Percentiles rank a stretch among this genome's conserved stretches.
phyloP scores from a whole-genome alignment of 2,888 invertebrate genomes.

The Aphidius colemani region DNA sequence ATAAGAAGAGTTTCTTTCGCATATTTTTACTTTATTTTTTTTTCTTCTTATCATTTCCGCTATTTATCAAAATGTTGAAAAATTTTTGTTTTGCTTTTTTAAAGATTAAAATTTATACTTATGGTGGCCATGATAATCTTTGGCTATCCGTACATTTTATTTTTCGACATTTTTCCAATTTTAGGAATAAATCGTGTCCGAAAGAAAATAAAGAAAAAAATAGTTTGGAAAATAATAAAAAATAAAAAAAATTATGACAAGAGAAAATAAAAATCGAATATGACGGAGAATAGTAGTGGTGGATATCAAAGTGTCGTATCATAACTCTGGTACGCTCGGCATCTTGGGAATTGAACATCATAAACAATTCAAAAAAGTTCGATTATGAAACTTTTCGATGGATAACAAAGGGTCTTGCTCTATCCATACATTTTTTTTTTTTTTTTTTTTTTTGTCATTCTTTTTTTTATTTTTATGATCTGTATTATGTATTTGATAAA shows the following conservation, averaged over 20 bases:
- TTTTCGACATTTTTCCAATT: slow-evolving; percentile 25
- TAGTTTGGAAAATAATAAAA: background rate
- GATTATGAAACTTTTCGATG: slow-evolving; percentile 56
- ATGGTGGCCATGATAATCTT: too few species aligned
- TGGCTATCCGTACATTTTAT: background rate
- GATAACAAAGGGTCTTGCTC: slow-evolving; percentile 23
- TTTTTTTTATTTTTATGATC: too few species aligned
- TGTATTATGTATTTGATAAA: background rate
- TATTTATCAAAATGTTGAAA: too few species aligned
- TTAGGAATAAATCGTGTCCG: slow-evolving; percentile 27
- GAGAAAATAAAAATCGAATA: slow-evolving; percentile 16
- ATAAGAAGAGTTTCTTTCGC: slow-evolving; percentile 24
- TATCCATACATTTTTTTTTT: background rate
- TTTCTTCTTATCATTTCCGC: background rate
- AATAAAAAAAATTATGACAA: background rate
- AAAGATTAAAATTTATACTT: too few species aligned
- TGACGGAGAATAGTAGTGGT: slow-evolving; percentile 14
- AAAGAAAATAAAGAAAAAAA: background rate
- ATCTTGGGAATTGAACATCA: slow-evolving; percentile 34
- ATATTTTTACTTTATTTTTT: slow-evolving; percentile 1
- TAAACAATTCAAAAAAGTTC: slow-evolving; percentile 57
- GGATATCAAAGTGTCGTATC: slow-evolving; percentile 30
- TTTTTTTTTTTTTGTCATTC: background rate
- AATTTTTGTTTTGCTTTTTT: too few species aligned
- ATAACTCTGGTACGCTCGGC: slow-evolving; percentile 28